Percentiles rank a stretch among this genome's conserved stretches.
Evolutionary conservation across 2,113 vertebrate genomes (phyloP).

Genomic region (Sturnus vulgaris): DNA sequence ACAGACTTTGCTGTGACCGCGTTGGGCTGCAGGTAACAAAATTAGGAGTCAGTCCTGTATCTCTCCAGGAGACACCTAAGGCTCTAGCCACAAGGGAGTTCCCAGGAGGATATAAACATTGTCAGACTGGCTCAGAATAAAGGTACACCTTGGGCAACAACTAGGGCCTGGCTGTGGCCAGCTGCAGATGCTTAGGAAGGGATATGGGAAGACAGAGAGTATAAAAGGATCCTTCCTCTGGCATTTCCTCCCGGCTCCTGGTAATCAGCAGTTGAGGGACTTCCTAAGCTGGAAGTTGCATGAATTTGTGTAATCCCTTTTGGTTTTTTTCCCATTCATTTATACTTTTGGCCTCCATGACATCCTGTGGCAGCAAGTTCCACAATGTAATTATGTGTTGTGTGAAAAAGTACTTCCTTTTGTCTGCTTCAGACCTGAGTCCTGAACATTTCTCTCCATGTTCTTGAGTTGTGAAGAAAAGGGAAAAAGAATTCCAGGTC

Average conservation of each 20-base stretch:
- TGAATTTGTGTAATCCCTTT: slow-evolving; percentile 21
- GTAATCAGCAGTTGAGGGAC: slow-evolving; percentile 18
- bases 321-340: background rate
- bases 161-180: background rate
- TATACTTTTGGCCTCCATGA: slow-evolving; percentile 48
- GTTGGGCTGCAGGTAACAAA: background rate
- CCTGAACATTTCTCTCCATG: background rate
- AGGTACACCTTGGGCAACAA: background rate
- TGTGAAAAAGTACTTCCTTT: slow-evolving; percentile 53
- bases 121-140: background rate
- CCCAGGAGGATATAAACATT: background rate
- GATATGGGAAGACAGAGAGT: slow-evolving; percentile 20
- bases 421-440: background rate
- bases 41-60: accelerated
- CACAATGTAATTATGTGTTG: slow-evolving; percentile 41
- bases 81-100: background rate
- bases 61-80: background rate
- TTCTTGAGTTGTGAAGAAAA: background rate
- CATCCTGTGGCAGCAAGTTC: slow-evolving; percentile 39
- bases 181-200: slow-evolving; percentile 47
- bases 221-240: slow-evolving; percentile 50
- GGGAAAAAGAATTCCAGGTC: background rate
- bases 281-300: slow-evolving; percentile 45
- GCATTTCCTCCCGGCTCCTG: background rate
- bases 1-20: accelerated